phyloP scores from a whole-genome alignment of 1,140 invertebrate genomes.

The Ceratina japonica region DNA sequence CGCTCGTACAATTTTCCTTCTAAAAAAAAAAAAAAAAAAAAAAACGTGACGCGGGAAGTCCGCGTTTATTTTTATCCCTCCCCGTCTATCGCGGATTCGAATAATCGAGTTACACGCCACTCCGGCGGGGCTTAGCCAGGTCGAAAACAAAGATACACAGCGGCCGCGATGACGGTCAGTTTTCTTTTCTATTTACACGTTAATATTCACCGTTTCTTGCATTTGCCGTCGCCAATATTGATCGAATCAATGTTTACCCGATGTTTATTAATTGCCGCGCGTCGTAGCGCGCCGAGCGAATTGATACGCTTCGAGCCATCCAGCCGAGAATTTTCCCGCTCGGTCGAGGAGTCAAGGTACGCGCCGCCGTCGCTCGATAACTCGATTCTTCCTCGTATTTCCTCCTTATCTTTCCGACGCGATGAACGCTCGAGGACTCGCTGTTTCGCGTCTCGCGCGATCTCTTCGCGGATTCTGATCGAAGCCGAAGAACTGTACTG shows the following conservation, averaged over 20 bases:
- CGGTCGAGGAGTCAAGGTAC: not conserved
- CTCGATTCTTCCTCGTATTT: not conserved
- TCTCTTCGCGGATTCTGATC: not conserved
- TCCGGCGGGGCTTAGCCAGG: no score
- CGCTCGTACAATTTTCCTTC: no score
- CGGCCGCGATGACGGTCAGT: no score
- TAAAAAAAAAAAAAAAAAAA: no score
- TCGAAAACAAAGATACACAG: no score
- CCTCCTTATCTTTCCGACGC: not conserved
- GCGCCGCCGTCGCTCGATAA: no score
- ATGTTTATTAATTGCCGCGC: not conserved
- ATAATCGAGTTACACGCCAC: no score
- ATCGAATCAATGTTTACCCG: slow-evolving; percentile 14
- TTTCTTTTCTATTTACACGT: slow-evolving; percentile 6
- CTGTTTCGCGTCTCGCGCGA: not conserved
- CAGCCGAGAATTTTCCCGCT: not conserved
- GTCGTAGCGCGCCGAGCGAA: not conserved
- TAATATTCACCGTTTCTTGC: slow-evolving; percentile 9
- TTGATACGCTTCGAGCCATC: not conserved
- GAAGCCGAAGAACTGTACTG: not conserved
- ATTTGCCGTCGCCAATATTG: slow-evolving; percentile 19
- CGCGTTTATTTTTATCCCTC: no score
- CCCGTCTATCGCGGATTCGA: no score
- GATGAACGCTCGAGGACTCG: no score
- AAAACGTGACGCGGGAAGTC: no score